Base-by-base conservation (phyloP, 2,113 vertebrate genomes). In the Indicator maculatus region DNA sequence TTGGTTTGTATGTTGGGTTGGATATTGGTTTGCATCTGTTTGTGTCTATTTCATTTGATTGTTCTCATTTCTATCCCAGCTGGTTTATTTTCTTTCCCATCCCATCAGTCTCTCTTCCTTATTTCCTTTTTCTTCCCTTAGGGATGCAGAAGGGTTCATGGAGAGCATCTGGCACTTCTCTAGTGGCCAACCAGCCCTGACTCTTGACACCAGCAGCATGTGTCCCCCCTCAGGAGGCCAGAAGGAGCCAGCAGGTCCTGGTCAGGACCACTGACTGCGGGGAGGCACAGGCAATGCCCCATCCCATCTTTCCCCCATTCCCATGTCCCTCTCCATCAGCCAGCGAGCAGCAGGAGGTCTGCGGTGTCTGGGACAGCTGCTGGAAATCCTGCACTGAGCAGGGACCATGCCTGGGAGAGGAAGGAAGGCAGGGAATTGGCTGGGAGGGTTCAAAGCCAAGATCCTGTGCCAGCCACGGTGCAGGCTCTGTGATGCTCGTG, bases 341-440 rank as follows among this genome's bases (percentile, higher is more conserved):
- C 10, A 16, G 11, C 3, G 11, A 39, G 19, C 7, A 3, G 41
- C 58, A 28, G n/a, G 5, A 36, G 36, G 3, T 50, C 14, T 11
- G n/a, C 1, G 3, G 23, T 19, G 72, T n/a, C 70, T 71, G 82
- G 70, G 64, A 58, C 38, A 87, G 79, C 75, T 69, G 69, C 1
- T 1, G 93, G 93, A 95, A 90, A 93, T 94, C 93, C 93, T 83
- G 89, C 2, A 2, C 28, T 0, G 21, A 58, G 93, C 23, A 70
- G 58, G 55, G 64, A 76, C 9, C 1, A 0, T 0, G 12, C 24
- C 38, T 69, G 63, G 47, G n/a, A 85, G 52, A 85, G 85, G 85
- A 94, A 94, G 92, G 88, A 65, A 91, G 53, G 77, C 72, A 26
- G 33, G 75, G 45, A 73, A 92, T 76, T 36, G 30, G 31, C n/a